Conservation (phyloP, 1,140 invertebrate species). For the honey bee (Apis mellifera) region Amel_HAv3.1 CM009938.2:8548001-8548500, state of each 20-base stretch:
- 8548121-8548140: slow-evolving; percentile 31
- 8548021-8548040: slow-evolving; percentile 71
- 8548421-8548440: neutral
- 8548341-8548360: no score
- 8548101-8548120: no score
- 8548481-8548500: neutral
- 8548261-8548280: no score
- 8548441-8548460: neutral
- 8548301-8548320: no score
- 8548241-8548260: no score
- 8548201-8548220: no score
- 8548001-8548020: slow-evolving; percentile 61
- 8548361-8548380: no score
- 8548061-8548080: slow-evolving; percentile 69
- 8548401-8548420: neutral
- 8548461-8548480: neutral
- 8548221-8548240: no score
- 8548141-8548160: slow-evolving; percentile 16
- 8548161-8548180: neutral
- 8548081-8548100: neutral
- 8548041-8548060: slow-evolving; percentile 73
- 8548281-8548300: no score
- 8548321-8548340: no score
- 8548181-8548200: neutral
- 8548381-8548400: no score